These are phyloP conservation scores for Zele albiditarsus DNA, from an alignment of 2,888 invertebrate species.

Conservation along the genomic window DNA sequence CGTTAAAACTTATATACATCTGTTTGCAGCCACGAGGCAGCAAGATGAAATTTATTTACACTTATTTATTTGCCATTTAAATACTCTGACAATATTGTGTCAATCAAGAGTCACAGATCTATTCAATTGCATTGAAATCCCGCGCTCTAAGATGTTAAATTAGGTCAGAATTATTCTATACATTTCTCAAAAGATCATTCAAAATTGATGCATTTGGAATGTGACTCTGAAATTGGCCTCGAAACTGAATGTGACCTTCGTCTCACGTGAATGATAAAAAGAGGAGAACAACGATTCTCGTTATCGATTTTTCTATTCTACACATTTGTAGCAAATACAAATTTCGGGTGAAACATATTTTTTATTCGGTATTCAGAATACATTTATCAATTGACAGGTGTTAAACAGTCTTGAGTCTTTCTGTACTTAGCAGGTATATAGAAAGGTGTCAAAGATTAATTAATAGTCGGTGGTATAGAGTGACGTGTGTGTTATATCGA, in stretches of 20 bases:
- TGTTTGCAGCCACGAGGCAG: no score
- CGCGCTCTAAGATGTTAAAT: not conserved
- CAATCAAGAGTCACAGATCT: not conserved
- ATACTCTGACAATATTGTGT: not conserved
- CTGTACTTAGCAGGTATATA: conserved; percentile 1
- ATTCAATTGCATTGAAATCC: not conserved
- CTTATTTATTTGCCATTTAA: no score
- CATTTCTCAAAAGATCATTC: not conserved
- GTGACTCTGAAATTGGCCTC: not conserved
- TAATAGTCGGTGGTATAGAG: not conserved
- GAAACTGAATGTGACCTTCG: not conserved
- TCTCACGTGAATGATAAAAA: not conserved
- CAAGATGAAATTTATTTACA: no score
- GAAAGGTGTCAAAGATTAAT: conserved; percentile 13
- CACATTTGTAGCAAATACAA: no score
- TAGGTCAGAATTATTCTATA: not conserved
- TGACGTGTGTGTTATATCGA: conserved; percentile 15
- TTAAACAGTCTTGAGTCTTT: not conserved
- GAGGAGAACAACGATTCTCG: not conserved
- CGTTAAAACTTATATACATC: no score
- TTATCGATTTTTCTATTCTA: no score
- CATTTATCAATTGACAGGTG: not conserved
- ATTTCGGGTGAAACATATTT: not conserved
- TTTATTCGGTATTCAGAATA: not conserved
- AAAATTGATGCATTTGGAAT: not conserved